Percentiles rank a stretch among this genome's conserved stretches.
Conservation (phyloP, 1,140 invertebrate species). For the Penaeus vannamei region DNA sequence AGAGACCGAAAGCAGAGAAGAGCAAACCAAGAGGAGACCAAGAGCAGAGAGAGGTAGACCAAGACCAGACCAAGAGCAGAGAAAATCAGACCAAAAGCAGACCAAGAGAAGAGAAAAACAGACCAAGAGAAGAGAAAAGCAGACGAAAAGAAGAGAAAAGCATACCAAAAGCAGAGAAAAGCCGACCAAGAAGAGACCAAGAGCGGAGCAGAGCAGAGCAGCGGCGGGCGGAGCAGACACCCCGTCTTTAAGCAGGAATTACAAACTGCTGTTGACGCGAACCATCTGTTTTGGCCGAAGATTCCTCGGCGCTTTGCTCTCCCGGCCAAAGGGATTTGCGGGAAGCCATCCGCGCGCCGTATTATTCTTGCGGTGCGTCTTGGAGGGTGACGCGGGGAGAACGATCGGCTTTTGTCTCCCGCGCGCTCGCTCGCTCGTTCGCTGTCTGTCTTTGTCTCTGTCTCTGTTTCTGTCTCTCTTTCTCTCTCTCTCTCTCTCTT, state of each 20-base stretch:
- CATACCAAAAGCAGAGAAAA: not conserved
- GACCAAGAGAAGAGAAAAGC: not conserved
- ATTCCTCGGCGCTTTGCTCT: no score
- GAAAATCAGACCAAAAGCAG: not conserved
- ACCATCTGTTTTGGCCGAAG: no score
- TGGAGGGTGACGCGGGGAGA: no score
- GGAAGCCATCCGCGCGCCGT: no score
- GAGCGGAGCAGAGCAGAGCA: not conserved
- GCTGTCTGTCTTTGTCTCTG: no score
- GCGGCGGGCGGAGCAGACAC: not conserved
- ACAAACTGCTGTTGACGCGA: not conserved
- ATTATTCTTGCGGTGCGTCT: no score
- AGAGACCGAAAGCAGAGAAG: not conserved
- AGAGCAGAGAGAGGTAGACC: not conserved
- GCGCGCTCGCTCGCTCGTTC: no score
- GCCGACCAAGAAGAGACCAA: not conserved
- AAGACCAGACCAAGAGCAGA: not conserved
- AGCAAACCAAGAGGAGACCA: not conserved
- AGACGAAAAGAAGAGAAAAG: not conserved
- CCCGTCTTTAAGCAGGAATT: not conserved
- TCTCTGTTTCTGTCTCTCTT: no score
- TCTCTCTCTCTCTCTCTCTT: no score
- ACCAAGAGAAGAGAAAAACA: not conserved
- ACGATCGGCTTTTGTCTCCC: no score
- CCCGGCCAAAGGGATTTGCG: no score